Evolutionary conservation across 2,888 invertebrate species (phyloP).

Genomic region (Hypsopygia costalis): DNA sequence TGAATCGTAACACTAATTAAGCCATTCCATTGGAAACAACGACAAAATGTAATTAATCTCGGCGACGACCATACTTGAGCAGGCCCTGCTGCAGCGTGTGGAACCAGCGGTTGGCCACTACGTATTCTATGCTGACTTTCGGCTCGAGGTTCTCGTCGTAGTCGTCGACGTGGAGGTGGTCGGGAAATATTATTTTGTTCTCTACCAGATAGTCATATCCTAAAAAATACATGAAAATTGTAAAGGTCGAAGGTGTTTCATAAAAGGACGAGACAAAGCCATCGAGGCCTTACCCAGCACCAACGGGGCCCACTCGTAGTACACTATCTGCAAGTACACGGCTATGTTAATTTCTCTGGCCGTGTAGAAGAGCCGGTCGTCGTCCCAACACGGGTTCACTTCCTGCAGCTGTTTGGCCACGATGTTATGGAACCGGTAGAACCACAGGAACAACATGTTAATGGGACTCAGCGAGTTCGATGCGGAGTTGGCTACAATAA

Average conservation of each 20-base stretch:
- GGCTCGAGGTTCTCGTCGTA: conserved; percentile 79
- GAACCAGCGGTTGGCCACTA: conserved; percentile 80
- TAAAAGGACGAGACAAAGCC: too few species aligned
- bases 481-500: conserved; percentile 6
- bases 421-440: conserved; percentile 87
- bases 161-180: conserved; percentile 73
- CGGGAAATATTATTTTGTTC: conserved; percentile 28
- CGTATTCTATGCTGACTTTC: conserved; percentile 79
- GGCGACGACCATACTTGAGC: conserved; percentile 26
- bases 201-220: conserved; percentile 27
- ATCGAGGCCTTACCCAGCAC: conserved; percentile 81
- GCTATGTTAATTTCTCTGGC: conserved; percentile 88
- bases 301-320: conserved; percentile 89
- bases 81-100: conserved; percentile 38
- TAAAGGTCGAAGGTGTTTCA: too few species aligned
- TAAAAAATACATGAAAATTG: conserved; percentile 15
- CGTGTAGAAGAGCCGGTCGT: conserved; percentile 89
- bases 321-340: conserved; percentile 87
- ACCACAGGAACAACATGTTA: conserved; percentile 33
- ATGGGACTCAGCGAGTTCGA: conserved; percentile 29
- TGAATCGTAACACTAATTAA: too few species aligned
- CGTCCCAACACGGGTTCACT: conserved; percentile 92
- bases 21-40: too few species aligned
- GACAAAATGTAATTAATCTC: too few species aligned
- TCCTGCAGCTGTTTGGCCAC: conserved; percentile 83